Evolutionary conservation across 2,113 vertebrate genomes (phyloP), one percentile per base, ranked within the genome.

Genomic region (Pangasianodon gigas): DNA sequence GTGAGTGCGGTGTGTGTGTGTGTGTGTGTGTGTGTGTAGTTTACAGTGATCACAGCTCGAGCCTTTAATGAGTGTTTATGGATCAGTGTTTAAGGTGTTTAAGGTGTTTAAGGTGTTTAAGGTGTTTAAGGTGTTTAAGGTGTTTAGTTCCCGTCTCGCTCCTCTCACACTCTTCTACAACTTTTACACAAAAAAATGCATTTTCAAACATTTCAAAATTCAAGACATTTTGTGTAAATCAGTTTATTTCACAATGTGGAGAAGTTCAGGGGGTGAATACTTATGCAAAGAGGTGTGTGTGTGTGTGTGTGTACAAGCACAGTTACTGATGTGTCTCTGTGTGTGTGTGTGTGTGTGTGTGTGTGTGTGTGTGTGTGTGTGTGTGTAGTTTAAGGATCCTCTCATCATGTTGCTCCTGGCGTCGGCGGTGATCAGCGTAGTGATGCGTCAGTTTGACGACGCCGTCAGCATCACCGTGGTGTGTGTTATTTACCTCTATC

Each of bases 381-480:
- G 18, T 89, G 93, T 95, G 37, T 94, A 99, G 98, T 99, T 99
- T 96, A 99, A 99, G 95, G 99, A 99, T 65, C 98, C 98, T 24
- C 98, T 99, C 91, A 99, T 99, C 94, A 97, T 99, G 97, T 94
- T 99, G 91, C 97, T 99, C 82, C 94, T 99, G 97, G 98, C 97
- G 8, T 99, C 98, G 10, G 98, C 98, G 21, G 97, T 99, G 95
- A 99, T 99, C 97, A 99, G 98, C 91, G 92, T 99, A 91, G 86
- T 98, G 95, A 99, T 99, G 98, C 97, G 96, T 94, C 98, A 99
- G 96, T 97, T 99, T 93, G 98, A 99, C 88, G 98, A 99, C 95
- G 98, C 98, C 51, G 97, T 99, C 96, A 99, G 98, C 96, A 99
- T 99, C 97, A 99, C 98, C 46, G 98, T 99, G 98, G 98, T 99